Evolutionary conservation across 2,113 vertebrate genomes (phyloP).

Genomic region (Willisornis vidua): DNA sequence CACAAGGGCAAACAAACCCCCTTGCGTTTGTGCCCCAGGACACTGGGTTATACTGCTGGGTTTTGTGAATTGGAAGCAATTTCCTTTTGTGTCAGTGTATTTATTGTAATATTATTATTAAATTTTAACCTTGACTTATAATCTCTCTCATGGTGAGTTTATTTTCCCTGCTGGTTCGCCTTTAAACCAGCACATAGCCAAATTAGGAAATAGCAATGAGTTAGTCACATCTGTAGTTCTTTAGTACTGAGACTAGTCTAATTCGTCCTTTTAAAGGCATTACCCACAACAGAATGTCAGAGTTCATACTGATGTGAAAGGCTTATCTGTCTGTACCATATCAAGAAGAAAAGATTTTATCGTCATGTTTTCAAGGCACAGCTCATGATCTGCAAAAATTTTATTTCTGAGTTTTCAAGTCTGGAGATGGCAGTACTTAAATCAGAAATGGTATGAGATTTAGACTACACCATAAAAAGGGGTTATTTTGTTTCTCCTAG

Average conservation of each 20-base stretch:
- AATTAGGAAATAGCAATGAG: background rate
- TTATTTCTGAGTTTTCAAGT: background rate
- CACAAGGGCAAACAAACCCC: no score
- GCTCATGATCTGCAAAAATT: background rate
- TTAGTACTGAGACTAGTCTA: background rate
- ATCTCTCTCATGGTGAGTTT: no score
- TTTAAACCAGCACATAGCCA: no score
- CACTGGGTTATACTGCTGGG: no score
- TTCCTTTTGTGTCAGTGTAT: no score
- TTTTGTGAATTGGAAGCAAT: no score
- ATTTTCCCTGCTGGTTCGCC: no score
- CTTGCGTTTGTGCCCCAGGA: no score
- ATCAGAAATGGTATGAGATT: background rate
- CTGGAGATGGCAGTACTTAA: background rate
- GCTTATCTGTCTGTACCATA: background rate
- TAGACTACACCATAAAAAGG: background rate
- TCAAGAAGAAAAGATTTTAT: background rate
- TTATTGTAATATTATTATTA: no score
- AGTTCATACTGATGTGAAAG: background rate
- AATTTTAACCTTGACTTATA: no score
- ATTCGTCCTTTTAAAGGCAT: background rate
- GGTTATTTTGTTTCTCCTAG: background rate
- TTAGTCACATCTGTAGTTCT: background rate
- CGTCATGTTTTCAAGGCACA: background rate
- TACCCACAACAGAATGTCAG: background rate